A percentile compares a stretch with the other conserved stretches of the same genome.
These are phyloP conservation scores for Brachyopa scutellaris DNA, from an alignment of 2,888 invertebrate species.

Conservation along the genomic window DNA sequence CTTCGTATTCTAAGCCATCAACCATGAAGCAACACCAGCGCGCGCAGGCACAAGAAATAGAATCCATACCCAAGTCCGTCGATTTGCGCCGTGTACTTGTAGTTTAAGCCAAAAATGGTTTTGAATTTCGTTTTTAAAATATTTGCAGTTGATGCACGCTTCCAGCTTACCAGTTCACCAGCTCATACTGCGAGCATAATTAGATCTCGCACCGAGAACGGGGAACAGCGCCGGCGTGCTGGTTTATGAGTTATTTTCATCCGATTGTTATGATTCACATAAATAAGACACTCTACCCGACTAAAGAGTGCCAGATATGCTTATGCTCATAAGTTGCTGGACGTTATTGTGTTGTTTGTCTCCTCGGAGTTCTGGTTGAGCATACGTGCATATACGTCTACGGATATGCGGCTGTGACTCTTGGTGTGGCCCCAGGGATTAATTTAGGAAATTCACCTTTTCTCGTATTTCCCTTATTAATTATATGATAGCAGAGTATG, in stretches of 20 bases:
- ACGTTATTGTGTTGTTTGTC: constrained; percentile 9
- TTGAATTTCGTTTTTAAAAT: constrained; percentile 56
- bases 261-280: constrained; percentile 42
- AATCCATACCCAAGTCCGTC: constrained; percentile 2
- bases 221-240: neutral
- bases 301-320: constrained; percentile 9
- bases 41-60: constrained; percentile 7
- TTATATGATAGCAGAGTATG: constrained; percentile 46
- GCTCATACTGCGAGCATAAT: constrained; percentile 5
- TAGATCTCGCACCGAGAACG: constrained; percentile 16
- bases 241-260: constrained; percentile 37
- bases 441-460: constrained; percentile 48
- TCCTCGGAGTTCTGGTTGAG: neutral
- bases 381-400: neutral
- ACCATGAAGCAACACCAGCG: constrained; percentile 23
- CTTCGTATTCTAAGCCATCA: constrained; percentile 46
- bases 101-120: constrained; percentile 34
- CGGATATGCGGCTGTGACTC: neutral
- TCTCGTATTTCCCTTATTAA: constrained; percentile 58
- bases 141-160: constrained; percentile 55
- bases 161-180: too few species aligned
- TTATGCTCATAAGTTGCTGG: constrained; percentile 38
- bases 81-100: constrained; percentile 4
- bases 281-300: constrained; percentile 33
- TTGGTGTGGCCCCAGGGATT: constrained; percentile 31